Percentiles rank a stretch among this genome's conserved stretches.
These are phyloP conservation scores for Sitodiplosis mosellana DNA, from an alignment of 1,140 invertebrate species.

Conservation along the genomic window DNA sequence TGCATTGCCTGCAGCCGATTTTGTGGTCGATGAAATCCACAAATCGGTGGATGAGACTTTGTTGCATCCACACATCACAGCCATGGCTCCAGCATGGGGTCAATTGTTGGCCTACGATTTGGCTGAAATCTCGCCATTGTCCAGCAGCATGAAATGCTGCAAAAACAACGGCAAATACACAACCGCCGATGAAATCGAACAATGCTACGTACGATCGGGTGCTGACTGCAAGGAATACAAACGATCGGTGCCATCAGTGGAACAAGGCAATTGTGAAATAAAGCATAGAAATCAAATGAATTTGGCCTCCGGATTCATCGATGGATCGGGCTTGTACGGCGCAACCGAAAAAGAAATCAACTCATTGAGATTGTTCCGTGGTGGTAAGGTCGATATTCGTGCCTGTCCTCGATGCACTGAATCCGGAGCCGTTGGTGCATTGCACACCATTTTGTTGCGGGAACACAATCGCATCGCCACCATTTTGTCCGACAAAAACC, in stretches of 20 bases:
- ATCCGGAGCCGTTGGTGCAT: constrained; percentile 27
- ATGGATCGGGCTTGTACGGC: constrained; percentile 75
- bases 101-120: constrained; percentile 63
- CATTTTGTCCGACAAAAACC: constrained; percentile 49
- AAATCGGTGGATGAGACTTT: constrained; percentile 16
- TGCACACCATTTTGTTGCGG: constrained; percentile 49
- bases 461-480: constrained; percentile 74
- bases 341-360: constrained; percentile 45
- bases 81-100: constrained; percentile 62
- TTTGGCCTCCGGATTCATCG: constrained; percentile 68
- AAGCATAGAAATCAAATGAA: constrained; percentile 72
- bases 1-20: constrained; percentile 33
- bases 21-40: constrained; percentile 16
- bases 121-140: constrained; percentile 32
- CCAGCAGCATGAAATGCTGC: constrained; percentile 34
- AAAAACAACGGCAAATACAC: constrained; percentile 16
- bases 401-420: constrained; percentile 32
- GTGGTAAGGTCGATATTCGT: constrained; percentile 43
- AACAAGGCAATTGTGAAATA: constrained; percentile 42
- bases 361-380: constrained; percentile 51
- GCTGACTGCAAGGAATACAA: constrained; percentile 50
- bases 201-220: constrained; percentile 20
- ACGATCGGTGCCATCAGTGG: constrained; percentile 47
- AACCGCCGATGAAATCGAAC: constrained; percentile 17
- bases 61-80: constrained; percentile 52